phyloP scores from a whole-genome alignment of 2,888 invertebrate species.

The Drosophila pseudotalamancana region DNA sequence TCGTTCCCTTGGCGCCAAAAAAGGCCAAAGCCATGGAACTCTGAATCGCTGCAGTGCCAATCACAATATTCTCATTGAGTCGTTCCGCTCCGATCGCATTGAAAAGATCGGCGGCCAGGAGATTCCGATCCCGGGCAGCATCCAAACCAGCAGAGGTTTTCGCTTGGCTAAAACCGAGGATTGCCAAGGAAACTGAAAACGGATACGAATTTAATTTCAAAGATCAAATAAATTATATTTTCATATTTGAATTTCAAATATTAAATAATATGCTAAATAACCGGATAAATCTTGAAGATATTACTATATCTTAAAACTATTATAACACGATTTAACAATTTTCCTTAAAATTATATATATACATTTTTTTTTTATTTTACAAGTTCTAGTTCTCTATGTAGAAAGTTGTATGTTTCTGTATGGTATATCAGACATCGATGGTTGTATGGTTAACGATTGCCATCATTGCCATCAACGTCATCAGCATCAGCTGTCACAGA shows the following conservation, averaged over 20 bases:
- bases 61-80: slow-evolving; percentile 87
- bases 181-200: slow-evolving; percentile 46
- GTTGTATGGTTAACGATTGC: neutral
- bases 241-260: too few species aligned
- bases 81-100: slow-evolving; percentile 86
- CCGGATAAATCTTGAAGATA: too few species aligned
- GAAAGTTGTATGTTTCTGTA: neutral
- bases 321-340: too few species aligned
- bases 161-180: slow-evolving; percentile 31
- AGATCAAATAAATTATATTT: neutral
- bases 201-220: too few species aligned
- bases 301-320: too few species aligned
- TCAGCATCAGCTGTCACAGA: neutral
- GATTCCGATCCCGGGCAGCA: slow-evolving; percentile 68
- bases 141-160: slow-evolving; percentile 40
- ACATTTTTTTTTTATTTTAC: too few species aligned
- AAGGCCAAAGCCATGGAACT: slow-evolving; percentile 89
- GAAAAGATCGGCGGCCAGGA: slow-evolving; percentile 78
- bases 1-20: slow-evolving; percentile 88
- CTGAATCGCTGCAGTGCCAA: slow-evolving; percentile 91
- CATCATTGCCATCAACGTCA: neutral
- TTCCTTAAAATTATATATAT: too few species aligned
- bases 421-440: too few species aligned
- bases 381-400: neutral
- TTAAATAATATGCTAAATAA: too few species aligned